These are phyloP conservation scores for Petaurus breviceps DNA, from an alignment of 2,113 vertebrate genomes.

Conservation along the genomic window DNA sequence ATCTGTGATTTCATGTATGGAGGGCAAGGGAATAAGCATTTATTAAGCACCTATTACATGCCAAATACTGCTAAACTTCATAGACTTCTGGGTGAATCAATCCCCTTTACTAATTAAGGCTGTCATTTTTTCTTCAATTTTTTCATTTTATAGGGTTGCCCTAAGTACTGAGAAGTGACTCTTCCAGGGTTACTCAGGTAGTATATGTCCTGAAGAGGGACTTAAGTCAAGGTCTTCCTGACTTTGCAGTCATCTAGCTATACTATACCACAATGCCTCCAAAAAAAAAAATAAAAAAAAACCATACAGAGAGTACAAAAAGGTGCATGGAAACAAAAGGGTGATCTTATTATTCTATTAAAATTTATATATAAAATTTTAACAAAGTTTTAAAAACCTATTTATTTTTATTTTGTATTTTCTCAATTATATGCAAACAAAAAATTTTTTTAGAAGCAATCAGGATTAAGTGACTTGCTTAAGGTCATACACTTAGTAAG, in stretches of 20 bases:
- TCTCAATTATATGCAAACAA: background rate
- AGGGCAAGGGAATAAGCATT: no score
- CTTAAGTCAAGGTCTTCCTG: background rate
- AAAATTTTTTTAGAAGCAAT: no score
- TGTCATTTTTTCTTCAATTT: background rate
- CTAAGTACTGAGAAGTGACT: background rate
- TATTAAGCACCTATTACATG: no score
- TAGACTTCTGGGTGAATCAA: background rate
- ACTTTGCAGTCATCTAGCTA: background rate
- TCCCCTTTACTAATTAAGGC: background rate
- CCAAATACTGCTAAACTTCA: background rate
- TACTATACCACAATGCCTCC: background rate
- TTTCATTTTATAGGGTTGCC: background rate
- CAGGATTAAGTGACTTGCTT: no score
- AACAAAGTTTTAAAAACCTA: background rate
- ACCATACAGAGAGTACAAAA: background rate
- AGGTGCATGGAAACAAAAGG: background rate
- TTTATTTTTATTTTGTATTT: background rate
- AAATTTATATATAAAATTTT: background rate
- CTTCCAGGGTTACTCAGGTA: background rate
- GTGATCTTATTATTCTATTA: background rate
- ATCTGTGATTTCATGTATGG: background rate
- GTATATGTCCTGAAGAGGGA: background rate
- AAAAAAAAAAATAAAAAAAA: background rate
- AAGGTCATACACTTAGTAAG: no score